phyloP scores from a whole-genome alignment of 2,113 vertebrate species.

The Tychaedon coryphoeus region DNA sequence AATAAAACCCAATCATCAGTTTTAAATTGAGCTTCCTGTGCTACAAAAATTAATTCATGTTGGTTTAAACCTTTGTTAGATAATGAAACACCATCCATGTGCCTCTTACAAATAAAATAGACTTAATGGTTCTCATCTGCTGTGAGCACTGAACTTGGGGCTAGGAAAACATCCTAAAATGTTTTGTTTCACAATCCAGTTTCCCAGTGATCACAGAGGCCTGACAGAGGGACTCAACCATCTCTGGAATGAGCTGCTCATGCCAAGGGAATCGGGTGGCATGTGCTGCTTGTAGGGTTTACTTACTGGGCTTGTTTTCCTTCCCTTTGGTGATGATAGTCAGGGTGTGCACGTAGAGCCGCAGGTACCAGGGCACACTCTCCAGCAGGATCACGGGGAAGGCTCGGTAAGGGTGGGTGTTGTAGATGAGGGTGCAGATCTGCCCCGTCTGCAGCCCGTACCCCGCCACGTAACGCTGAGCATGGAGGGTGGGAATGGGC shows the following conservation, averaged over 20 bases:
- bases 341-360: constrained; percentile 93
- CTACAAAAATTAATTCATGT: not conserved
- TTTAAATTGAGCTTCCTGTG: not conserved
- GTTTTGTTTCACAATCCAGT: not conserved
- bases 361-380: constrained; percentile 93
- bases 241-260: not conserved
- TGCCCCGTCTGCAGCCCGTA: constrained; percentile 91
- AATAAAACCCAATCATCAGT: not conserved
- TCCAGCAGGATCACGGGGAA: constrained; percentile 93
- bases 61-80: not conserved
- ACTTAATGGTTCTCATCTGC: not conserved
- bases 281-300: fast-evolving
- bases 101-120: not conserved
- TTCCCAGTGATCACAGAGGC: not conserved
- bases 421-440: constrained; percentile 91
- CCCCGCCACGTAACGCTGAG: constrained; percentile 91
- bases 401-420: constrained; percentile 89
- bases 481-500: constrained; percentile 82
- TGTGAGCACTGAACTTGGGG: not conserved
- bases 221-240: not conserved
- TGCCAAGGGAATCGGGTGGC: not conserved
- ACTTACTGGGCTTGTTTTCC: constrained; percentile 93
- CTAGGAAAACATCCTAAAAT: not conserved
- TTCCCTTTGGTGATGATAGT: constrained; percentile 89
- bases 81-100: not conserved